Evolutionary conservation across 2,888 invertebrate species (phyloP), one percentile per base, ranked within the genome.

Genomic region (Morpho helenor): DNA sequence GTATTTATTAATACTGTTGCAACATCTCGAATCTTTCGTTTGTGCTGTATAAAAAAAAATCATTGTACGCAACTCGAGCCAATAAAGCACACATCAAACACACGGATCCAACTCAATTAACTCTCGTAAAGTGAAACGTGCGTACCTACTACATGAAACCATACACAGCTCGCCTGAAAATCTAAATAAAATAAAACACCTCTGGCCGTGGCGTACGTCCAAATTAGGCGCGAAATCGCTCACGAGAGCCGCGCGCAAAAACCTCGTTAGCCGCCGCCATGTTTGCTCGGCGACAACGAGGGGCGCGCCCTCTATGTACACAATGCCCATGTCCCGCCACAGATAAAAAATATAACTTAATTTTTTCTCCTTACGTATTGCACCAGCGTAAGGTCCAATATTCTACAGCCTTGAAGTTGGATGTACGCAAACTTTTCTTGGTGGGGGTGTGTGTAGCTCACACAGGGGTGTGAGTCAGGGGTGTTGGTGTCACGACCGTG

Each of bases 141-240:
- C 50, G 55, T 52, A 56, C 53, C 50, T 60, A 61, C 58, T 52
- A 61, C 51, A 56, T 63, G 61, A 61, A 63, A 63, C 59, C 60
- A 54, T 57, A 22, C 48, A 51, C 60, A 55, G 56, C 59, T 56
- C 60, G 61, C 58, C 62, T 68, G 66, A 70, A 69, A 70, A 69
- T 71, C 73, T 70, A 74, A 79, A 79, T 74, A 73, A 75, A 79
- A 75, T 75, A 73, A 75, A 76, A 76, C 77, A 75, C 75, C 70
- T 66, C 59, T 51, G 60, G 53, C 60, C 52, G 65, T 56, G 61
- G 57, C 66, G 64, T 65, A 64, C 79, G 75, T 83, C 79, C 77
- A 87, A 87, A 88, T 87, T 87, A 87, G 89, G 88, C 89, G 89
- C 87, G 87, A 88, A 88, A 88, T 84, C 84, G 82, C 77, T 84